Conservation (phyloP, 1,140 invertebrate genomes). For the Euschistus heros region DNA sequence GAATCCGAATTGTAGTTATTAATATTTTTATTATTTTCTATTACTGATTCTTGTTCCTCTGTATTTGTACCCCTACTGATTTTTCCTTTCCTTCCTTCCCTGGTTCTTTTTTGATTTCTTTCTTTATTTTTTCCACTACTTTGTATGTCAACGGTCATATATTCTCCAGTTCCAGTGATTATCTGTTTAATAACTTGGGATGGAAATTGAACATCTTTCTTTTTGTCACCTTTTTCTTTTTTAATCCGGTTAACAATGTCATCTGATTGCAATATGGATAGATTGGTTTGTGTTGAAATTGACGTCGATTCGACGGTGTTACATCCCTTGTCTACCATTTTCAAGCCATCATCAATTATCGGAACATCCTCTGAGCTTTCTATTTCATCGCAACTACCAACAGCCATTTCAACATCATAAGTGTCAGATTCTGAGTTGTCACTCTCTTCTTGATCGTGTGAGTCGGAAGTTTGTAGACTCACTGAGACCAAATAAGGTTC, state of each 20-base stretch:
- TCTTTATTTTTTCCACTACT: not conserved
- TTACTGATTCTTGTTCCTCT: not conserved
- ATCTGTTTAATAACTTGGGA: constrained; percentile 8
- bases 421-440: constrained; percentile 1
- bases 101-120: not conserved
- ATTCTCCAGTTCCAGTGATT: constrained; percentile 5
- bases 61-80: not conserved
- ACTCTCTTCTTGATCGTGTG: not conserved
- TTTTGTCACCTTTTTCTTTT: not conserved
- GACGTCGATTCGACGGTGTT: constrained; percentile 10
- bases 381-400: not conserved
- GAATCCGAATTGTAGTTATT: not conserved
- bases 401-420: not conserved
- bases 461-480: constrained; percentile 7
- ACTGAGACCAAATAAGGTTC: constrained; percentile 14
- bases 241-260: not conserved
- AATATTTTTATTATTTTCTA: not conserved
- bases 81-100: not conserved
- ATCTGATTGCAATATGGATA: not conserved
- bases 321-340: constrained; percentile 17
- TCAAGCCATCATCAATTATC: not conserved
- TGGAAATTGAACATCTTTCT: constrained; percentile 4
- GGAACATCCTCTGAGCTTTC: not conserved
- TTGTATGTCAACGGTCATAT: not conserved
- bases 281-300: not conserved